Evolutionary conservation across 2,113 vertebrate species (phyloP).

Genomic region (Lepidothrix coronata): DNA sequence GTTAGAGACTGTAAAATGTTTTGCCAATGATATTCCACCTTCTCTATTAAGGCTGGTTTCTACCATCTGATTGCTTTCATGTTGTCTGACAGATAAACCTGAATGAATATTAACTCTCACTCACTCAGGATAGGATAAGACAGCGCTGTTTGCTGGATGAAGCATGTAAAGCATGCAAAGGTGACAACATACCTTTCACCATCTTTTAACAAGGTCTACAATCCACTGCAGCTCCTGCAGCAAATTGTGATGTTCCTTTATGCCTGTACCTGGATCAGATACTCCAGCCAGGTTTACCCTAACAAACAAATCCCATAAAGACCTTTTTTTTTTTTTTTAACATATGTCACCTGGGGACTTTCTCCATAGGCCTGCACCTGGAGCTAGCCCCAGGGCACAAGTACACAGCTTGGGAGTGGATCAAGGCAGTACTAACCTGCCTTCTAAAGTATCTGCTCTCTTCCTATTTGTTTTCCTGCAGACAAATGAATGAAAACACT

Average conservation of each 20-base stretch:
- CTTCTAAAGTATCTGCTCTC: background rate
- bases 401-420: background rate
- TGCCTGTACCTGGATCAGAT: background rate
- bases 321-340: background rate
- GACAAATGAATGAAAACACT: conserved; percentile 24
- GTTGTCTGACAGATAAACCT: background rate
- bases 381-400: background rate
- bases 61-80: background rate
- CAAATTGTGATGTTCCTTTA: background rate
- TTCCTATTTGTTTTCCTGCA: background rate
- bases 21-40: background rate
- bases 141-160: background rate
- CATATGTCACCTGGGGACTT: background rate
- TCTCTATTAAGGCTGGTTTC: background rate
- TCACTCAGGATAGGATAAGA: background rate
- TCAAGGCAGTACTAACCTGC: conserved; percentile 22
- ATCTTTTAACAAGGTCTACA: background rate
- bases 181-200: background rate
- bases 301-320: background rate
- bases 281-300: background rate
- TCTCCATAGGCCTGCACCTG: background rate
- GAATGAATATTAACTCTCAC: background rate
- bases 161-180: background rate
- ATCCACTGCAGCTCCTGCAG: background rate
- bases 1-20: background rate